Percentiles rank a stretch among this genome's conserved stretches.
These are phyloP conservation scores for Callocephalon fimbriatum DNA, from an alignment of 2,113 vertebrate genomes.

Conservation along the genomic window DNA sequence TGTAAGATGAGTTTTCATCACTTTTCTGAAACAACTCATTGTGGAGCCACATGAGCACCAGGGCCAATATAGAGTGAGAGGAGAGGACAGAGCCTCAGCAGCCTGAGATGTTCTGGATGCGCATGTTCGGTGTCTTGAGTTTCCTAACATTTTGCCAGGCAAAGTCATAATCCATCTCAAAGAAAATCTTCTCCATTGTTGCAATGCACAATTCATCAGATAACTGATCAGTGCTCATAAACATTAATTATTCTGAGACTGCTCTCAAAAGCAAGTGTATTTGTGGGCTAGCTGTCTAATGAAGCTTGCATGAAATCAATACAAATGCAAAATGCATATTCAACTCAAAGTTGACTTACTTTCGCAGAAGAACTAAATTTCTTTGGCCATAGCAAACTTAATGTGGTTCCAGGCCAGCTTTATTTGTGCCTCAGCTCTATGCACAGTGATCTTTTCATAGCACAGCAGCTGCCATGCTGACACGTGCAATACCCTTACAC, in stretches of 20 bases:
- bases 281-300: background rate
- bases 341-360: background rate
- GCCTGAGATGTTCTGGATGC: background rate
- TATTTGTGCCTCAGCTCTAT: constrained; percentile 28
- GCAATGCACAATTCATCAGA: background rate
- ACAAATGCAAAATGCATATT: background rate
- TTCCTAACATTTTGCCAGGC: background rate
- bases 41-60: background rate
- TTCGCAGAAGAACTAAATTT: constrained; percentile 10
- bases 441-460: constrained; percentile 60
- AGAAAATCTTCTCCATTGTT: background rate
- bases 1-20: background rate
- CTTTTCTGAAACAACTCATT: background rate
- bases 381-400: background rate
- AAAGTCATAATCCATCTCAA: background rate
- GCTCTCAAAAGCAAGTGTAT: background rate
- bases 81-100: background rate
- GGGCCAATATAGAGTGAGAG: accelerated
- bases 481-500: constrained; percentile 30
- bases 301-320: background rate
- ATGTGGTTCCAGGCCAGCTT: background rate
- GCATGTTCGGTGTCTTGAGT: background rate
- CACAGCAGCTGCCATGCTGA: constrained; percentile 66
- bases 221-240: background rate
- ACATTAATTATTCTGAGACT: background rate